A percentile compares a stretch with the other conserved stretches of the same genome.
Conservation (phyloP, 2,888 invertebrate species). For the Dicycla oo region DNA sequence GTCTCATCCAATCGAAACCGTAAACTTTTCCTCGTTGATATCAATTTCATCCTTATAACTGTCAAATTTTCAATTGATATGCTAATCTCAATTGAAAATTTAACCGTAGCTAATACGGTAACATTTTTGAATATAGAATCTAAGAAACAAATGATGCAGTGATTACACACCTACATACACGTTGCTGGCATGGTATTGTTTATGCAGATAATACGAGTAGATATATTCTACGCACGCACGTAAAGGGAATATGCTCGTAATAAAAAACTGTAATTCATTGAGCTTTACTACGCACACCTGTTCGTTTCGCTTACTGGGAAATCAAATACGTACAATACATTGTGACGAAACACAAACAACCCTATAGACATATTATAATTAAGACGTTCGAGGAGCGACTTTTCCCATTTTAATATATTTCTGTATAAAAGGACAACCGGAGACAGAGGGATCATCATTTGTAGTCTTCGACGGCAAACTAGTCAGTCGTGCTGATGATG, state of each 20-base stretch:
- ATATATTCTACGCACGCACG: not conserved
- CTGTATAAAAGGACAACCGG: constrained; percentile 15
- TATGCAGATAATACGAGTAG: too few species aligned
- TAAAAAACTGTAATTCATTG: not conserved
- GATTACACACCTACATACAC: not conserved
- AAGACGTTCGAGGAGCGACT: not conserved
- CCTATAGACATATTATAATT: constrained; percentile 3
- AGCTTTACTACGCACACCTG: not conserved
- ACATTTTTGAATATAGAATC: not conserved
- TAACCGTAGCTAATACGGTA: too few species aligned
- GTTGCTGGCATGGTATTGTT: not conserved
- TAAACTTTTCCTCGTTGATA: not conserved
- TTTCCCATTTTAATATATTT: constrained; percentile 6
- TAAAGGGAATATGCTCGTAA: not conserved
- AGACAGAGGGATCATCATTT: constrained; percentile 4
- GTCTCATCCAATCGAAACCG: not conserved
- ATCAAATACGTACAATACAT: not conserved
- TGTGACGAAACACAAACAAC: constrained; percentile 33
- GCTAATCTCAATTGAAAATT: too few species aligned
- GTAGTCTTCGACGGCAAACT: not conserved
- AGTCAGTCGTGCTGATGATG: constrained; percentile 40
- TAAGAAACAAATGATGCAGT: not conserved
- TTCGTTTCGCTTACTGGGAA: constrained; percentile 6
- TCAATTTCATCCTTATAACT: not conserved
- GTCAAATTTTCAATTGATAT: not conserved